Percentiles rank a stretch among this genome's conserved stretches.
Evolutionary conservation across 1,140 invertebrate species (phyloP).

Genomic region (Drosophila pandora): DNA sequence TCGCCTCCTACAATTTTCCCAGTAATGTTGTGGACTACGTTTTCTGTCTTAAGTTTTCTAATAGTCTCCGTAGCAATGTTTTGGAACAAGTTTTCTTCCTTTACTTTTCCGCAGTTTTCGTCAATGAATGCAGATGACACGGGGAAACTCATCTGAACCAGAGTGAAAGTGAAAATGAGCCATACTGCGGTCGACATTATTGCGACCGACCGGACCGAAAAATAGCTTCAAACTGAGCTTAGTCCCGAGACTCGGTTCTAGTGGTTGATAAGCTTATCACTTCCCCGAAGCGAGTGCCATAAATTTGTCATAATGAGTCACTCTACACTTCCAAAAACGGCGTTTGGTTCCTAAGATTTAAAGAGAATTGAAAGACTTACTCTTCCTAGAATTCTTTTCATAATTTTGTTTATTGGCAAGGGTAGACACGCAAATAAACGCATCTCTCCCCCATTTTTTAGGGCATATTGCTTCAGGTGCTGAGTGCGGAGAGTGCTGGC

Average conservation of each 20-base stretch:
- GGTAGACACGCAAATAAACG: too few species aligned
- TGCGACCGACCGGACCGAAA: not conserved
- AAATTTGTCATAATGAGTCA: too few species aligned
- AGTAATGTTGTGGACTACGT: too few species aligned
- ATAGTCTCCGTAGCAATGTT: too few species aligned
- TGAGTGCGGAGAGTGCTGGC: conserved; percentile 10
- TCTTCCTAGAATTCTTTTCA: too few species aligned
- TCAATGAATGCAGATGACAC: not conserved
- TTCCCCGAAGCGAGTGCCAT: not conserved
- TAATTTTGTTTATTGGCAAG: too few species aligned
- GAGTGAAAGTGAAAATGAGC: not conserved
- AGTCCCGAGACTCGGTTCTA: not conserved
- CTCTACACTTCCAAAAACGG: too few species aligned
- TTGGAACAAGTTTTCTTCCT: too few species aligned
- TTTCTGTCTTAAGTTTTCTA: too few species aligned
- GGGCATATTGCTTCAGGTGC: not conserved
- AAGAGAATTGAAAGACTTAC: too few species aligned
- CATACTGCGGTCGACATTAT: not conserved
- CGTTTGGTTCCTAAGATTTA: too few species aligned
- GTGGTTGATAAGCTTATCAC: not conserved
- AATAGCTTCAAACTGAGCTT: not conserved
- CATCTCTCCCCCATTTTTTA: not conserved
- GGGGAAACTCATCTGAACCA: not conserved
- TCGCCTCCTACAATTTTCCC: too few species aligned
- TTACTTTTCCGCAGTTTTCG: not conserved